Conservation (phyloP, 2,888 invertebrate species). For the Oscheius sp. region DNA sequence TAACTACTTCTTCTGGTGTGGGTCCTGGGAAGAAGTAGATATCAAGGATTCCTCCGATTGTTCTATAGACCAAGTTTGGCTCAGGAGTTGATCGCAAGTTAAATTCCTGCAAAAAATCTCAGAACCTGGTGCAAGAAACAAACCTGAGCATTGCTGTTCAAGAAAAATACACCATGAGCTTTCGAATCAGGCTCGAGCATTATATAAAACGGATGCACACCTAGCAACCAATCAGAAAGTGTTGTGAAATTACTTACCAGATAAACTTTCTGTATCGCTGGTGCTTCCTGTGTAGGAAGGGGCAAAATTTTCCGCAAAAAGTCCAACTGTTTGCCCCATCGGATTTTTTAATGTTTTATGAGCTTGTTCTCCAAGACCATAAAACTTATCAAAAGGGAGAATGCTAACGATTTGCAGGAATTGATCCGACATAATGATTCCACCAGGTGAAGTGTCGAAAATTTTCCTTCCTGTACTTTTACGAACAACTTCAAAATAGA, state of each 20-base stretch:
- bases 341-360: slow-evolving; percentile 50
- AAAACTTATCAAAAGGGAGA: slow-evolving; percentile 64
- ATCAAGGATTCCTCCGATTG: slow-evolving; percentile 73
- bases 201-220: neutral
- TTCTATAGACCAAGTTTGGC: slow-evolving; percentile 81
- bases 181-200: slow-evolving; percentile 65
- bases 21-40: slow-evolving; percentile 74
- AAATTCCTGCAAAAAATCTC: too few relatives aligned
- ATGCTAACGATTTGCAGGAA: slow-evolving; percentile 70
- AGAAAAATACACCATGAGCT: slow-evolving; percentile 70
- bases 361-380: slow-evolving; percentile 70
- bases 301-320: slow-evolving; percentile 3
- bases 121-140: too few relatives aligned
- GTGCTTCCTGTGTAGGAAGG: neutral
- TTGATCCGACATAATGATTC: slow-evolving; percentile 66
- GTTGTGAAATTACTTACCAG: too few relatives aligned
- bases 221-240: neutral
- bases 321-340: neutral
- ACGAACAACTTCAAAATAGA: slow-evolving; percentile 50
- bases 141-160: slow-evolving; percentile 70
- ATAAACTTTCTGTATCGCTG: too few relatives aligned
- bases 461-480: slow-evolving; percentile 40
- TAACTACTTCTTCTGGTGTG: slow-evolving; percentile 72
- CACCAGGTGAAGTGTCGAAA: slow-evolving; percentile 60
- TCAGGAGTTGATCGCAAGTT: slow-evolving; percentile 66